Base-by-base conservation (phyloP, 1,140 invertebrate genomes). In the Pristionchus pacificus region DNA sequence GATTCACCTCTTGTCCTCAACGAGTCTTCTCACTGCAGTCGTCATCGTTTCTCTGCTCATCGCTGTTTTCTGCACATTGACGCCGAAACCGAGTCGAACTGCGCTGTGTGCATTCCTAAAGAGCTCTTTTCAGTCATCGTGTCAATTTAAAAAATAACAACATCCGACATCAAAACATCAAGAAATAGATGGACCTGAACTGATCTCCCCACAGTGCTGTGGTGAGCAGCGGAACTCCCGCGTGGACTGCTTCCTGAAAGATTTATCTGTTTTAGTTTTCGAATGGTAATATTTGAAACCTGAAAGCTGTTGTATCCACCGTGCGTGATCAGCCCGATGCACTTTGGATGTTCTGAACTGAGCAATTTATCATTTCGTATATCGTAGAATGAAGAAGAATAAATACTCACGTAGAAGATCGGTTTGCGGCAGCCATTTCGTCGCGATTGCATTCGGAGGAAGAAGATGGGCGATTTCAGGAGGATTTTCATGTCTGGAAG, bases 251-350 rank as follows among this genome's bases (percentile, higher is more conserved):
- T 6, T 61, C 29, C 24, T 49, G 38, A 49, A 49, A 19, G 38
- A 49, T n/a, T n/a, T 10, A 49, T 49, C 38, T 10, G 38, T 49
- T 49, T 10, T 49, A 19, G 19, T 10, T 49, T 49, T 49, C 38
- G 38, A 10, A 10, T 19, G 38, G 6, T 49, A 49, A 49, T 10
- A 49, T 10, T 49, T 19, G 38, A 49, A 49, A 49, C 38, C 38
- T 49, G 38, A 49, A 49, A 13, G 25, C 63, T 69, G 68, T 69
- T 69, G 68, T 65, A 69, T 19, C 68, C 68, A 2, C 62, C 68
- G 57, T 69, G 68, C 3, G 68, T 63, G 57, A 69, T 69, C 3
- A 69, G n/a, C 27, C 30, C 58, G 15, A 32, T 61, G 62, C 25
- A 30, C 31, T 69, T 69, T 27, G 68, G 68, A 33, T 69, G 68